These are phyloP conservation scores for Drosophila lacertosa DNA, from an alignment of 1,140 invertebrate species.

Conservation along the genomic window DNA sequence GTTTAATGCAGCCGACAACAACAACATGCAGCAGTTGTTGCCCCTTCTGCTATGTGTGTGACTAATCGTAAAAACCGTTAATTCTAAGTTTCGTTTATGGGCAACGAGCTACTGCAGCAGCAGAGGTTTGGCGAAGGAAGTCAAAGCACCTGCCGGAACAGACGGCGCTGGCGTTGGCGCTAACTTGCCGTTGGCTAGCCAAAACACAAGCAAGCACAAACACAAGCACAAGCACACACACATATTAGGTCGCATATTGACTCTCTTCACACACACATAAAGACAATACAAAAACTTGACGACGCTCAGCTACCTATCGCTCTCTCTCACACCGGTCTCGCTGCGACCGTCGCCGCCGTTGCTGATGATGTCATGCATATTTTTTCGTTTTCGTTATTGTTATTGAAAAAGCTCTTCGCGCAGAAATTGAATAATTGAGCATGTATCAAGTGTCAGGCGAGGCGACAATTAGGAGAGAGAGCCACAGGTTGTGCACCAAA, in stretches of 20 bases:
- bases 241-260: background rate
- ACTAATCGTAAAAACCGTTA: conserved; percentile 46
- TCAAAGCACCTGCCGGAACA: conserved; percentile 44
- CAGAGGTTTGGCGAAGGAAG: conserved; percentile 15
- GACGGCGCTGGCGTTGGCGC: conserved; percentile 26
- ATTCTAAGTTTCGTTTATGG: conserved; percentile 3
- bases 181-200: conserved; percentile 33
- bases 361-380: conserved; percentile 79
- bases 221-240: conserved; percentile 1
- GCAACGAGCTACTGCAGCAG: background rate
- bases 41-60: conserved; percentile 12
- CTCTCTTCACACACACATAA: conserved; percentile 20
- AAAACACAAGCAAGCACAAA: conserved; percentile 13
- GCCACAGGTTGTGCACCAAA: no score
- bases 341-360: conserved; percentile 27
- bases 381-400: conserved; percentile 66
- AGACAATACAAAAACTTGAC: conserved; percentile 10
- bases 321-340: no score
- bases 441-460: conserved; percentile 41
- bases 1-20: conserved; percentile 29
- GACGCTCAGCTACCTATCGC: conserved; percentile 31
- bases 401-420: conserved; percentile 66
- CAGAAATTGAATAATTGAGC: conserved; percentile 50
- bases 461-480: no score
- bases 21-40: conserved; percentile 5